A percentile compares a stretch with the other conserved stretches of the same genome.
These are phyloP conservation scores for Therioaphis trifolii DNA, from an alignment of 2,888 invertebrate species.

Conservation along the genomic window DNA sequence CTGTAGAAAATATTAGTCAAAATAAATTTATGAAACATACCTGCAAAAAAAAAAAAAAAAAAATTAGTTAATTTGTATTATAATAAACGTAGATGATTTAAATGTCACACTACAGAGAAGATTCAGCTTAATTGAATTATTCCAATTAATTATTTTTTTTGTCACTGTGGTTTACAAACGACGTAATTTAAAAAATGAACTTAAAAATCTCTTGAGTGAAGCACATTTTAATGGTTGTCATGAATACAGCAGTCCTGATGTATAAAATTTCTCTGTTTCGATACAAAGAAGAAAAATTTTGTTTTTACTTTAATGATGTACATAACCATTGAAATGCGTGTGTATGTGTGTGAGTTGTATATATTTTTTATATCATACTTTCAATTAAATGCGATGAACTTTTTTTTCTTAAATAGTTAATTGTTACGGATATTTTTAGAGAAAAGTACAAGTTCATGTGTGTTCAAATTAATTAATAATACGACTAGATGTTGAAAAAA, in stretches of 20 bases:
- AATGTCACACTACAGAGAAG: not conserved
- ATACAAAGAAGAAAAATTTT: too few relatives aligned
- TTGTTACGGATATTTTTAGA: not conserved
- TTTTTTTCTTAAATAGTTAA: not conserved
- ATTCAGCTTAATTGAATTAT: slow-evolving; percentile 28
- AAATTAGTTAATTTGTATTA: slow-evolving; percentile 1
- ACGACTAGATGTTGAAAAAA: slow-evolving; percentile 13
- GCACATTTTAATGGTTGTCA: too few relatives aligned
- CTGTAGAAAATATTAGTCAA: not conserved
- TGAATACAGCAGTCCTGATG: too few relatives aligned
- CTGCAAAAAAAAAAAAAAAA: slow-evolving; percentile 37
- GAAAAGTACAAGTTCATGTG: slow-evolving; percentile 18
- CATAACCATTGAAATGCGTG: too few relatives aligned
- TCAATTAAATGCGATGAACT: not conserved
- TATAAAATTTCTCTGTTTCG: too few relatives aligned
- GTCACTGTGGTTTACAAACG: too few relatives aligned
- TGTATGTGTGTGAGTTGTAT: too few relatives aligned
- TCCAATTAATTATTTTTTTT: not conserved
- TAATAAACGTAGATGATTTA: not conserved
- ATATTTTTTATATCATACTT: not conserved
- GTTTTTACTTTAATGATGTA: too few relatives aligned
- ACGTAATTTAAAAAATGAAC: too few relatives aligned
- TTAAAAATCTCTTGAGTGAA: too few relatives aligned
- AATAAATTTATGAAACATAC: too few relatives aligned
- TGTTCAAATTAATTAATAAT: slow-evolving; percentile 43